These are phyloP conservation scores for Drusus annulatus DNA, from an alignment of 1,140 invertebrate species.

Conservation along the genomic window DNA sequence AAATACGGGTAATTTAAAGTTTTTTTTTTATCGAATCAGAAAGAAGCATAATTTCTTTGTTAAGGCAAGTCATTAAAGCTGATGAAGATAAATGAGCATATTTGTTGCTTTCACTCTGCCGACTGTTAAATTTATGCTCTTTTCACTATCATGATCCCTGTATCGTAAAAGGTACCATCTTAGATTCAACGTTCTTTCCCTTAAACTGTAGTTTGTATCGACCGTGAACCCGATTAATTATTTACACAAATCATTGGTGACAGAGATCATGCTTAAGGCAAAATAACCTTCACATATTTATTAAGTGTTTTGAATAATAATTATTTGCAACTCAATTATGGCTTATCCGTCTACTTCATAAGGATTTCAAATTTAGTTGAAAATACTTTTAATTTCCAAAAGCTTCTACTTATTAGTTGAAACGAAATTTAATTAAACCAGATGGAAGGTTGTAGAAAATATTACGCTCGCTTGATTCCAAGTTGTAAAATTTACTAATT, in stretches of 20 bases:
- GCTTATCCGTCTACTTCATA: neutral
- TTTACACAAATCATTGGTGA: slow-evolving; percentile 49
- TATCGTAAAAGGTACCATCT: neutral
- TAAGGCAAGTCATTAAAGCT: slow-evolving; percentile 35
- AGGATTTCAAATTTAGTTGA: neutral
- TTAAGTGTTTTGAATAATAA: neutral
- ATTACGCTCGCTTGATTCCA: too few relatives aligned
- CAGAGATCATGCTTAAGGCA: slow-evolving; percentile 47
- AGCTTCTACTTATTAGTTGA: neutral
- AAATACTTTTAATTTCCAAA: neutral
- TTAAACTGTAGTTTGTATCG: slow-evolving; percentile 6
- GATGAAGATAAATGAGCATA: too few relatives aligned
- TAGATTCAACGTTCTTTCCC: neutral
- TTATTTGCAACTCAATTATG: neutral
- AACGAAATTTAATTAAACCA: neutral
- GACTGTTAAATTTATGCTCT: neutral
- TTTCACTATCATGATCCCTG: neutral
- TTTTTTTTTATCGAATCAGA: neutral
- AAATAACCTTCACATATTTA: neutral
- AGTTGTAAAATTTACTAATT: too few relatives aligned
- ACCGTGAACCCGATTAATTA: neutral
- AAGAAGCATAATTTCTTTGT: neutral
- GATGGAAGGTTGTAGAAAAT: neutral
- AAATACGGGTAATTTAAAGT: neutral
- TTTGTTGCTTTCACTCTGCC: neutral